These are phyloP conservation scores for Habrosyne pyritoides DNA, from an alignment of 2,888 invertebrate species.

Conservation along the genomic window DNA sequence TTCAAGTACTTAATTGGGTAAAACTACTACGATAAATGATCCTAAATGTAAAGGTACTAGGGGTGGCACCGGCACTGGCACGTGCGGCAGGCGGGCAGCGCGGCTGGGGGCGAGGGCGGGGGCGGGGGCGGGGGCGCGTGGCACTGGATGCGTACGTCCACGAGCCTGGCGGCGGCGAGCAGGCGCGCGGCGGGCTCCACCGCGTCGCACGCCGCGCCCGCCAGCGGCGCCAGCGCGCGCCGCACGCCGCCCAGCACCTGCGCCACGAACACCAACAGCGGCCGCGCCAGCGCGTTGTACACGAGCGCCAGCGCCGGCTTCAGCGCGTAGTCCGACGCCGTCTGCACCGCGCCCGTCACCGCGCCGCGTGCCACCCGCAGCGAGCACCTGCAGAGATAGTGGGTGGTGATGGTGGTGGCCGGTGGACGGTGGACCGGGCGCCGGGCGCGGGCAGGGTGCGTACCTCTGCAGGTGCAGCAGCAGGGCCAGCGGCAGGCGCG, in stretches of 20 bases:
- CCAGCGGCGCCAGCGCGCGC: slow-evolving; percentile 76
- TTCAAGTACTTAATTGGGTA: no score
- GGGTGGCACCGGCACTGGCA: not conserved
- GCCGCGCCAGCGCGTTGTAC: slow-evolving; percentile 88
- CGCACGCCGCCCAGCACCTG: slow-evolving; percentile 85
- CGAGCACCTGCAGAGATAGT: slow-evolving; percentile 22
- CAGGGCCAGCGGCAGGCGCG: slow-evolving; percentile 85
- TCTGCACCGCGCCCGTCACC: slow-evolving; percentile 40
- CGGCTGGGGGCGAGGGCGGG: not conserved
- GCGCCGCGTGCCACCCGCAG: slow-evolving; percentile 43
- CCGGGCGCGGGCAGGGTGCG: no score
- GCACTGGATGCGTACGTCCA: slow-evolving; percentile 39
- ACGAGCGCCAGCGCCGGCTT: slow-evolving; percentile 87
- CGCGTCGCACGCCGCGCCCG: slow-evolving; percentile 41
- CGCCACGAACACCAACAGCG: slow-evolving; percentile 85
- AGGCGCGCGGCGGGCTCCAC: slow-evolving; percentile 46
- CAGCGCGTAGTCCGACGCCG: slow-evolving; percentile 85
- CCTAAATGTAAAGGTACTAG: no score
- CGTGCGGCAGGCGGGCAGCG: not conserved
- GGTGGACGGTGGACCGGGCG: no score
- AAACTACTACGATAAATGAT: no score
- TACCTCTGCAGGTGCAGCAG: slow-evolving; percentile 65
- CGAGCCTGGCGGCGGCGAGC: slow-evolving; percentile 44
- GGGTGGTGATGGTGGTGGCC: no score
- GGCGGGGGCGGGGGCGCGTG: slow-evolving; percentile 11